Base-by-base conservation (phyloP, 2,797 vertebrate genomes). In the Pseudochaenichthys georgianus region DNA sequence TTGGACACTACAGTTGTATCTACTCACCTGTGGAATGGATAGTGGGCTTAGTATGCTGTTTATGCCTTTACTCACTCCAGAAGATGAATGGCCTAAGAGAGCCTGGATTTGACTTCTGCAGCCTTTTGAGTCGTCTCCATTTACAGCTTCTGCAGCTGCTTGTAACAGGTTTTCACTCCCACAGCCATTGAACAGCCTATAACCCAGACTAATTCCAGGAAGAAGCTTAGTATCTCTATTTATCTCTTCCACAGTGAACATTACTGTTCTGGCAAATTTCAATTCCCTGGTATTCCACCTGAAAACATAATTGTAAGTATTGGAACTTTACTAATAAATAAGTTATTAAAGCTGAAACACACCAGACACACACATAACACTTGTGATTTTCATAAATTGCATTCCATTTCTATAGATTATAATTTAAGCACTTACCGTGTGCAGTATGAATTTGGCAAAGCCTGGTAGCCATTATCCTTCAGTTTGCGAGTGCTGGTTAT, bases 181-280 rank as follows among this genome's bases (percentile, higher is more conserved):
- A 47, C 91, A 93, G 64, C 87, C 90, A 1, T 90, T 86, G 67
- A 82, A 94, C 54, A 93, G 54, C 38, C 68, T 87, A 48, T 93
- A 94, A 45, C 92, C 90, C 58, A 93, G 73, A 17, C 17, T 89
- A 61, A 91, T 47, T 51, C 87, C 90, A 3, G 88, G 88, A 34
- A 93, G 88, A 21, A 93, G 80, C 3, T 66, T 23, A 15, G 64
- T 1, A 45, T 89, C 75, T 76, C 59, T 87, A 77, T 93, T 93
- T 73, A 93, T 93, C 75, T 94, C 83, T 19, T 92, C 86, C 54
- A 93, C 80, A 4, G 92, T 87, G 65, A 93, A 94, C 17, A 91
- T 92, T 70, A 92, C 47, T 10, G 85, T 92, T 16, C 82, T 80
- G 51, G 83, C 91, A 90, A 93, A 92, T 64, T 88, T 93, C 21